These are phyloP conservation scores for Oreohelix idahoensis DNA, from an alignment of 1,140 invertebrate genomes.

Conservation along the genomic window DNA sequence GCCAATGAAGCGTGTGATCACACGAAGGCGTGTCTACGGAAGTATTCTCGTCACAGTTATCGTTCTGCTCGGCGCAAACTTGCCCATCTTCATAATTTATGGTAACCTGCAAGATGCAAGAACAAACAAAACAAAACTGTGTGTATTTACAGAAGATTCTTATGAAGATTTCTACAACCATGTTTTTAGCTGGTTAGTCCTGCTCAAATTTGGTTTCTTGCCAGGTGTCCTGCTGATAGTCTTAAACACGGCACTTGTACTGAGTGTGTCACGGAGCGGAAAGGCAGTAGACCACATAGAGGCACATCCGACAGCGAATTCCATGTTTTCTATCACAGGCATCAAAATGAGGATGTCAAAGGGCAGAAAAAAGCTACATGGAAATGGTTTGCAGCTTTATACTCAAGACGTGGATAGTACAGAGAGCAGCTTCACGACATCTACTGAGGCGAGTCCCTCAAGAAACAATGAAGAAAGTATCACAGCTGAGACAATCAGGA, in stretches of 20 bases:
- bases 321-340: not conserved
- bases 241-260: constrained; percentile 13
- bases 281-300: not conserved
- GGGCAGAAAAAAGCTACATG: not conserved
- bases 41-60: not conserved
- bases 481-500: not conserved
- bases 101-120: not conserved
- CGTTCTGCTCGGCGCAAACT: not conserved
- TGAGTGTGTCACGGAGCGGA: constrained; percentile 1
- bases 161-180: constrained; percentile 12
- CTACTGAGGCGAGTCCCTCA: not conserved
- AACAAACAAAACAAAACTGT: not conserved
- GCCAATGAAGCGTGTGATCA: constrained; percentile 31
- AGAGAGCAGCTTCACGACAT: not conserved
- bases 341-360: not conserved
- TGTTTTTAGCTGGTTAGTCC: constrained; percentile 31
- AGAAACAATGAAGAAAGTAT: not conserved
- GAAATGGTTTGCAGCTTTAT: not conserved
- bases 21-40: not conserved
- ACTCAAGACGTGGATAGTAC: not conserved
- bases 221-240: constrained; percentile 9
- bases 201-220: constrained; percentile 24
- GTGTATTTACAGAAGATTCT: not conserved
- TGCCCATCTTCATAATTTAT: constrained; percentile 38
- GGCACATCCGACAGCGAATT: not conserved